A percentile compares a stretch with the other conserved stretches of the same genome.
Conservation (phyloP, 2,113 vertebrate genomes). For the Trogon melanurus region DNA sequence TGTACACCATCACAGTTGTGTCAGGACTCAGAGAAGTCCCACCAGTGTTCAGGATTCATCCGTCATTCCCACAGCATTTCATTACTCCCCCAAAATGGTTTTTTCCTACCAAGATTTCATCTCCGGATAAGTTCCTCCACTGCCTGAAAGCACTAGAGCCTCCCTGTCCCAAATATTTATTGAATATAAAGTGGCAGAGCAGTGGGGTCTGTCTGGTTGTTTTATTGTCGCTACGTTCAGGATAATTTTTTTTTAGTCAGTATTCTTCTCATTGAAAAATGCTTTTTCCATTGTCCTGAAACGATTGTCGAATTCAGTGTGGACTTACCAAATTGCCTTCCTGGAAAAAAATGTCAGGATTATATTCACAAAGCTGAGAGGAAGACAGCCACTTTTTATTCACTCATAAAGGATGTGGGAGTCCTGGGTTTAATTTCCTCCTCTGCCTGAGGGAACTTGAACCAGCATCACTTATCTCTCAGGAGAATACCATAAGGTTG, state of each 20-base stretch:
- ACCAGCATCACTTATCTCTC: conserved; percentile 61
- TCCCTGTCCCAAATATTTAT: background rate
- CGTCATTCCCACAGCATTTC: background rate
- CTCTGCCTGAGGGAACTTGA: conserved; percentile 64
- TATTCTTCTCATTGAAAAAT: conserved; percentile 37
- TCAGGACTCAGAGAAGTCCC: background rate
- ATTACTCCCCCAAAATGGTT: background rate
- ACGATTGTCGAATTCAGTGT: conserved; percentile 24
- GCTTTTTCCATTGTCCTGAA: conserved; percentile 48
- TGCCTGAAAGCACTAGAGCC: background rate
- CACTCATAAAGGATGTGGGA: conserved; percentile 66
- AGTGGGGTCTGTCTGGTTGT: background rate
- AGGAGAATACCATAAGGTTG: conserved; percentile 52
- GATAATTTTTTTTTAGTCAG: background rate
- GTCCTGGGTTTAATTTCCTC: conserved; percentile 71
- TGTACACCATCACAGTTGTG: background rate
- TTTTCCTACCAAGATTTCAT: conserved; percentile 12
- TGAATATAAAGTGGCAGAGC: background rate
- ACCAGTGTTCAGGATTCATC: background rate
- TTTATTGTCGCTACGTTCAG: background rate
- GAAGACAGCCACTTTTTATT: conserved; percentile 63
- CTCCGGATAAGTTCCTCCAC: background rate
- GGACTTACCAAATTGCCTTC: conserved; percentile 62
- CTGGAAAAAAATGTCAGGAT: conserved; percentile 56
- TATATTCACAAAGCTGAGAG: conserved; percentile 61